phyloP scores from a whole-genome alignment of 1,140 invertebrate species.

The Drosophila pruinosa region DNA sequence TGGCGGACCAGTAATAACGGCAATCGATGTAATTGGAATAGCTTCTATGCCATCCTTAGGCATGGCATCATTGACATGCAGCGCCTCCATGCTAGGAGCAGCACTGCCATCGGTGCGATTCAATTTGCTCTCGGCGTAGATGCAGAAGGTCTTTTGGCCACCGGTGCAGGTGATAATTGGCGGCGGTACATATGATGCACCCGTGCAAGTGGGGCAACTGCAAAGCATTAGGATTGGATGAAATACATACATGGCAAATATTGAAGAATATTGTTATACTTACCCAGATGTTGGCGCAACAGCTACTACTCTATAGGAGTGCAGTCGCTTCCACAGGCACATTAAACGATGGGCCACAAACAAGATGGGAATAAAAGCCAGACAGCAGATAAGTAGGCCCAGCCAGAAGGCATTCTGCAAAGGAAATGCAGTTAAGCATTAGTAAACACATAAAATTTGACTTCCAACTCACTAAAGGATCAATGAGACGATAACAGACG shows the following conservation, averaged over 20 bases:
- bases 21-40: background rate
- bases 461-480: constrained; percentile 92
- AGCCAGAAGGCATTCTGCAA: constrained; percentile 30
- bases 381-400: background rate
- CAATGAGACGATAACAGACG: constrained; percentile 89
- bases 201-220: constrained; percentile 24
- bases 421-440: no score
- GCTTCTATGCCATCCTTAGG: background rate
- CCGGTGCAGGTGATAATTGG: constrained; percentile 19
- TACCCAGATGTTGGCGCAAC: background rate
- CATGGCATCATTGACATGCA: background rate
- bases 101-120: background rate
- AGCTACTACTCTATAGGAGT: background rate
- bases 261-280: no score
- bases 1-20: background rate
- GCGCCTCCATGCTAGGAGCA: background rate
- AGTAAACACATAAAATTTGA: background rate
- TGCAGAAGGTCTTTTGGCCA: constrained; percentile 3
- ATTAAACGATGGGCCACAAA: constrained; percentile 18
- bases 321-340: constrained; percentile 22
- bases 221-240: background rate
- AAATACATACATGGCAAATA: no score
- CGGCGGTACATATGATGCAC: constrained; percentile 2
- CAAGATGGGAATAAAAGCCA: constrained; percentile 6
- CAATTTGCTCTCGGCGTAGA: background rate